phyloP scores from a whole-genome alignment of 2,113 vertebrate genomes.

The Leptobrachium ailaonicum region DNA sequence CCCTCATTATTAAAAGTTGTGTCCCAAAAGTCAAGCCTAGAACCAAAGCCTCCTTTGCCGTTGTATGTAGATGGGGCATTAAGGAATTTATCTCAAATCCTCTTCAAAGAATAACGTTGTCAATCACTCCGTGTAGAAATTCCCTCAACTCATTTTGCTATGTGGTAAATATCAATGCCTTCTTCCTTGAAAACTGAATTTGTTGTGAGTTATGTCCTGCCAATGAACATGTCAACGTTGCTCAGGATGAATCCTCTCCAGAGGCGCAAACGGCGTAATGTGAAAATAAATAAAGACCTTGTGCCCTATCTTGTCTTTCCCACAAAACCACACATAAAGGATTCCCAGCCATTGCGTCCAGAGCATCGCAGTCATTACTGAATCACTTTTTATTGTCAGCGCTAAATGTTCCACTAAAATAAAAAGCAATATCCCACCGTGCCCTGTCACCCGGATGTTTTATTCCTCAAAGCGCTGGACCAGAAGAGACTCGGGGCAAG shows the following conservation, averaged over 20 bases:
- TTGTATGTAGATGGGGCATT: constrained; percentile 50
- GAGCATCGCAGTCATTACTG: not conserved
- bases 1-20: constrained; percentile 46
- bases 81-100: constrained; percentile 50
- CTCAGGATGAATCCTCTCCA: constrained; percentile 44
- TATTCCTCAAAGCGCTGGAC: not conserved
- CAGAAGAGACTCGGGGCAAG: no score
- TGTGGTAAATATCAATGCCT: constrained; percentile 47
- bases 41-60: constrained; percentile 47
- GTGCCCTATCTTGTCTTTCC: constrained; percentile 39
- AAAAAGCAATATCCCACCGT: not conserved
- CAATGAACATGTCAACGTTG: constrained; percentile 38
- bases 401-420: not conserved
- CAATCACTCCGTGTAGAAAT: constrained; percentile 38
- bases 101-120: constrained; percentile 49
- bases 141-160: constrained; percentile 43
- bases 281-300: constrained; percentile 47
- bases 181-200: constrained; percentile 49
- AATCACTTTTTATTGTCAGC: not conserved
- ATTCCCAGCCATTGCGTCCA: not conserved
- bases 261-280: constrained; percentile 36
- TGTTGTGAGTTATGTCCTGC: constrained; percentile 50
- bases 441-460: not conserved
- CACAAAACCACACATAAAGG: constrained; percentile 28
- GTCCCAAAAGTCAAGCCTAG: constrained; percentile 44